phyloP scores from a whole-genome alignment of 2,797 vertebrate genomes.

The Tapirus indicus region DNA sequence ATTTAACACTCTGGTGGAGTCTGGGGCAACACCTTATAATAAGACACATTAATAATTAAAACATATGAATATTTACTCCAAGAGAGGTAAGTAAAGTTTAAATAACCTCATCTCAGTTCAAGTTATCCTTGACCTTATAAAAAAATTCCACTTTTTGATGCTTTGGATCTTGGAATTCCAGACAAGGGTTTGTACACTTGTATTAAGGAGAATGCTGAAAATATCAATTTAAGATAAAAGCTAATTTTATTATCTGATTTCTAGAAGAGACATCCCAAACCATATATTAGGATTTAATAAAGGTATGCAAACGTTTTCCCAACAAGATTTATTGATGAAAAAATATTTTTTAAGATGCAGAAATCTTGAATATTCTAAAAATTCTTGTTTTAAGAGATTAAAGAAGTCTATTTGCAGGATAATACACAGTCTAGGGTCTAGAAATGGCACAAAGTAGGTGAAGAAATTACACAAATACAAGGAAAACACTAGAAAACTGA shows the following conservation, averaged over 20 bases:
- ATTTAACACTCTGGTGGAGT: neutral
- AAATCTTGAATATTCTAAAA: neutral
- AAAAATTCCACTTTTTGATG: neutral
- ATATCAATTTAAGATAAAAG: slow-evolving; percentile 29
- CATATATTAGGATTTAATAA: slow-evolving; percentile 17
- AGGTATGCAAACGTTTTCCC: neutral
- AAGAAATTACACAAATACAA: slow-evolving; percentile 24
- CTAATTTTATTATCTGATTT: slow-evolving; percentile 37
- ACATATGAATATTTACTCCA: neutral
- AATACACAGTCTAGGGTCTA: neutral
- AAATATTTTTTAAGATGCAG: slow-evolving; percentile 24
- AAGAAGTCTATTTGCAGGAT: neutral
- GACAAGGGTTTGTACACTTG: neutral
- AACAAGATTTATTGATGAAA: slow-evolving; percentile 17
- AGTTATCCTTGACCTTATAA: neutral
- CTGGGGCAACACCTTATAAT: neutral
- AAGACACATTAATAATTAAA: slow-evolving; percentile 58
- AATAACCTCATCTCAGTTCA: neutral
- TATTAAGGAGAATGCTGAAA: neutral
- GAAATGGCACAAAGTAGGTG: neutral
- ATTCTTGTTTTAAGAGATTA: neutral
- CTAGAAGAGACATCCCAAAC: slow-evolving; percentile 18
- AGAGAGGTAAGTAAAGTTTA: slow-evolving; percentile 4
- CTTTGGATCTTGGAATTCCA: neutral
- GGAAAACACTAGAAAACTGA: slow-evolving; percentile 14